Conservation (phyloP, 2,797 vertebrate genomes). For the Podarcis siculus region DNA sequence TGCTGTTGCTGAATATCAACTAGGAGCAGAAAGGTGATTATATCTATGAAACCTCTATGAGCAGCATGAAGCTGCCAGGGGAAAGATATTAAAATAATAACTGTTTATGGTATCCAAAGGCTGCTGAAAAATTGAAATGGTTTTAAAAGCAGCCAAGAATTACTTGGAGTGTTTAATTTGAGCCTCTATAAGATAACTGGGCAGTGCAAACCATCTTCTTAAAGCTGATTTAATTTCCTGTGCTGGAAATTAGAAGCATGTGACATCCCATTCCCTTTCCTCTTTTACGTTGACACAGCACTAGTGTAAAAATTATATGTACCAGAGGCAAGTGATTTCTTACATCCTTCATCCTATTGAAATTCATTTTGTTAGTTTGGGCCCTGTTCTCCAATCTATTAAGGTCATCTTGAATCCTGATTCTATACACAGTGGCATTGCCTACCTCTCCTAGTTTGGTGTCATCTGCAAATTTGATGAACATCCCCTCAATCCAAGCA, state of each 20-base stretch:
- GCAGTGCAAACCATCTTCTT: constrained; percentile 9
- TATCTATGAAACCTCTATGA: constrained; percentile 4
- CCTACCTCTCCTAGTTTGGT: too few species aligned
- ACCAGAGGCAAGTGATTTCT: neutral
- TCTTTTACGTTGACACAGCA: neutral
- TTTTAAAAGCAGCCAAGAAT: constrained; percentile 1
- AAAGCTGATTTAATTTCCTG: constrained; percentile 16
- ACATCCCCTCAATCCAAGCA: too few species aligned
- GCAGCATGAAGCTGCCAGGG: neutral
- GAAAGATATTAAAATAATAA: neutral
- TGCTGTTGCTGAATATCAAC: constrained; percentile 1
- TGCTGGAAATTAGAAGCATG: constrained; percentile 7
- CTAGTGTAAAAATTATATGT: neutral
- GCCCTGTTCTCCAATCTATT: too few species aligned
- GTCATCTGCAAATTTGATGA: too few species aligned
- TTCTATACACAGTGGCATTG: too few species aligned
- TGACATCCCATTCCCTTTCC: neutral
- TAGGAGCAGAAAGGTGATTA: constrained; percentile 16
- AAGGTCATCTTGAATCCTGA: too few species aligned
- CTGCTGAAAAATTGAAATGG: constrained; percentile 6
- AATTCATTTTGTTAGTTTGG: neutral
- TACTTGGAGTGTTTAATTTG: neutral
- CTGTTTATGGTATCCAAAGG: constrained; percentile 2
- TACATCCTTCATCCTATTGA: neutral
- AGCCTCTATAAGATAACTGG: neutral